Conservation (phyloP, 92 coral and sea anemone species). For the Zoanthus sociatus region DNA sequence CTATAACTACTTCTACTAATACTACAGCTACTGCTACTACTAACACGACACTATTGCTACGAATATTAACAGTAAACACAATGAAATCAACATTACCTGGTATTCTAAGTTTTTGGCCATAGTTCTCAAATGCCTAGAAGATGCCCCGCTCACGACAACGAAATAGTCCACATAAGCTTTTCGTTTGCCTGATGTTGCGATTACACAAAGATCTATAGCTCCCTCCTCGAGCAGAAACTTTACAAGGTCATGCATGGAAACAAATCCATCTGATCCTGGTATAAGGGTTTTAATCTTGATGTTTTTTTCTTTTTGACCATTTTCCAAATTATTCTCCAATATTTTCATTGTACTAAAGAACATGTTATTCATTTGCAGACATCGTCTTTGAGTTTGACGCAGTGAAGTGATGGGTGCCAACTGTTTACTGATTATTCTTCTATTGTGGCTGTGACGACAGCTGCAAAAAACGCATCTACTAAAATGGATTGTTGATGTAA, state of each 20-base stretch:
- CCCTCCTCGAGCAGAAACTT: constrained; percentile 77
- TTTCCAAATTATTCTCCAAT: not conserved
- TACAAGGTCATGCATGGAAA: constrained; percentile 74
- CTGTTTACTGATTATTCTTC: not conserved
- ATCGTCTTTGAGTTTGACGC: not conserved
- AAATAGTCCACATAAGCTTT: constrained; percentile 92
- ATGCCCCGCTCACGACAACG: constrained; percentile 91
- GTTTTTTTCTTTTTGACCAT: not conserved
- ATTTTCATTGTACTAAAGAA: not conserved
- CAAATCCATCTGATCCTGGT: constrained; percentile 65
- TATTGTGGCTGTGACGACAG: not conserved
- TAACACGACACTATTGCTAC: too few species aligned
- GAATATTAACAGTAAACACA: not conserved
- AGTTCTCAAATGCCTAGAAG: constrained; percentile 90
- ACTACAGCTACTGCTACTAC: too few species aligned
- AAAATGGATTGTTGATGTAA: not conserved
- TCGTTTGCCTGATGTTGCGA: constrained; percentile 82
- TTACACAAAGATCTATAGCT: constrained; percentile 87
- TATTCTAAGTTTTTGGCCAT: constrained; percentile 94
- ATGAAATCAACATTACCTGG: constrained; percentile 57
- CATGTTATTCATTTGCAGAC: not conserved
- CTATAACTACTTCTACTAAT: too few species aligned
- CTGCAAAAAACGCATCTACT: not conserved
- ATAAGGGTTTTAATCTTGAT: constrained; percentile 12
- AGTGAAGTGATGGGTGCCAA: not conserved